Evolutionary conservation across 2,113 vertebrate genomes (phyloP), one percentile per base, ranked within the genome.

Genomic region (Nannobrachium achirus): DNA sequence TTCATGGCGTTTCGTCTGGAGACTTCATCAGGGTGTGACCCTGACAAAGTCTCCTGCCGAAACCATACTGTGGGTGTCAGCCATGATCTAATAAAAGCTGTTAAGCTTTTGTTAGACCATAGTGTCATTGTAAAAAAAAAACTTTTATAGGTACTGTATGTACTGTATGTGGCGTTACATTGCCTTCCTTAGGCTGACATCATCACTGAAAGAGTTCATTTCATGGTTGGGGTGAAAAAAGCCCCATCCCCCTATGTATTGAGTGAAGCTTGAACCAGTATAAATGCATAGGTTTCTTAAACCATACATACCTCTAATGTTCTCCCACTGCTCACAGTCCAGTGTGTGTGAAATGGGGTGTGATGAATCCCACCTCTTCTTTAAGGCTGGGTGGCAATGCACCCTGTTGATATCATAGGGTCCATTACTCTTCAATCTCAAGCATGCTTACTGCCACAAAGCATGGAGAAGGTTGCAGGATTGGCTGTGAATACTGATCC

Each of bases 361-460:
- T 72, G 72, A 67, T 86, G 84, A 89, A 84, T 83, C 73, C 42
- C 53, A 65, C 63, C 79, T 82, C 70, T 75, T 83, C 69, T 75
- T 87, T 79, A 79, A 84, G 67, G 48, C 65, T 72, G 57, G 56
- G 63, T 60, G 67, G 76, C 59, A 33, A 33, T 33, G 25, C 25
- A 52, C 67, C 76, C 75, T 89, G 86, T 84, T 84, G 80, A 83
- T 87, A 83, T 89, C 84, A 71, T 76, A 80, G 79, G 79, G 69
- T 87, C 85, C 76, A 88, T 88, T 91, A 86, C 87, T 88, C 76
- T 83, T 83, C 80, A 75, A 82, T 82, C 74, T 85, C 64, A 51
- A 80, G 66, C 66, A 16, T 74, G 81, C 78, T 85, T 80, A 83
- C 82, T 84, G 82, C 78, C 41, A 71, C 63, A 83, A 86, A 64